Conservation (phyloP, 2,797 vertebrate species). For the Lerista edwardsae region DNA sequence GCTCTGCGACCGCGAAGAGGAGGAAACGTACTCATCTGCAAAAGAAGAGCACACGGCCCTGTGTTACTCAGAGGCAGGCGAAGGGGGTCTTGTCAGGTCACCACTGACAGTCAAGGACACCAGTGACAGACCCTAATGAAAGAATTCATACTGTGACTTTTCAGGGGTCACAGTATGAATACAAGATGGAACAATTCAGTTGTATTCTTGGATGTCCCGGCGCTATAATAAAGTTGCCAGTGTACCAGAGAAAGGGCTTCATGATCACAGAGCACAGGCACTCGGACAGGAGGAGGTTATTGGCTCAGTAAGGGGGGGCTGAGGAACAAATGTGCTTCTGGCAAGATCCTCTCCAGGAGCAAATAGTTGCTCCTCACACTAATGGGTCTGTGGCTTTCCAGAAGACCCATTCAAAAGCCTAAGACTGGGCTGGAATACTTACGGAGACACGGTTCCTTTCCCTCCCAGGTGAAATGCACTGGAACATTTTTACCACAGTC, state of each 20-base stretch:
- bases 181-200: not conserved
- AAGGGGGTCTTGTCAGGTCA: not conserved
- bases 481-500: not conserved
- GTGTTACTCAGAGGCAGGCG: not conserved
- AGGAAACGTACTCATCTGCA: conserved; percentile 89
- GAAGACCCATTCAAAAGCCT: not conserved
- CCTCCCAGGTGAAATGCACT: not conserved
- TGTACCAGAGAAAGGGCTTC: not conserved
- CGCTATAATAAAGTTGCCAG: not conserved
- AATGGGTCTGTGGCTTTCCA: not conserved
- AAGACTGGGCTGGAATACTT: not conserved
- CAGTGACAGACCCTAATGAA: not conserved
- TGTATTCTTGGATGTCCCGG: too few relatives aligned
- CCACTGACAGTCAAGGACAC: too few relatives aligned
- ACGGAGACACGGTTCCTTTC: not conserved
- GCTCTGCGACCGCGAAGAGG: conserved; percentile 66
- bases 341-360: not conserved
- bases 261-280: not conserved
- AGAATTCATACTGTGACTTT: not conserved
- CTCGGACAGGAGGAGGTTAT: not conserved
- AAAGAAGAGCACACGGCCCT: not conserved
- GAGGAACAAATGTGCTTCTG: not conserved
- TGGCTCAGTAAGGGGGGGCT: too few relatives aligned
- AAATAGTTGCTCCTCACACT: not conserved
- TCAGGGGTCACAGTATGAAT: not conserved